Evolutionary conservation across 2,113 vertebrate species (phyloP), one percentile per base, ranked within the genome.

Genomic region (Thalassarche chlororhynchos): DNA sequence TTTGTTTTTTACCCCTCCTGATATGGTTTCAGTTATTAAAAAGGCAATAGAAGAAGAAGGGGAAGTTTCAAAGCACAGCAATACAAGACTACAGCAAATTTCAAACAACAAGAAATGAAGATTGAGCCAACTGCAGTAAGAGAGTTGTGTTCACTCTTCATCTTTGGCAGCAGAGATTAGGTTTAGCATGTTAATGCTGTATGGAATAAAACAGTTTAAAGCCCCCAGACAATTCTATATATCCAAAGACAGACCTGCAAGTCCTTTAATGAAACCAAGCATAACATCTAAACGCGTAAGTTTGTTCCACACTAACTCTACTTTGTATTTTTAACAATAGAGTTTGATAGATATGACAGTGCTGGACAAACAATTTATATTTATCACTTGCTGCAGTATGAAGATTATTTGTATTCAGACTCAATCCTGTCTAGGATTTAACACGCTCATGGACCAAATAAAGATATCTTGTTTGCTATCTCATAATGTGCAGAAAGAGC

Each of bases 11-110:
- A 2, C 17, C 26, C 28, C 40, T 79, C 71, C 81, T 44, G 51
- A 96, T 95, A 97, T 16, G 54, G 38, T 75, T 97, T 96, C 87
- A 92, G 88, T 98, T 97, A 97, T 97, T 97, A 94, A 95, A 94
- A 91, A 96, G 58, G 71, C 90, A 98, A 96, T 68, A 57, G 90
- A 74, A 92, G 36, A 72, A 51, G 38, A 76, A 70, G 40, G 86
- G 44, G 69, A 96, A 94, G 77, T 97, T 97, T 96, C 87, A 80
- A 82, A 97, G 84, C 90, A 87, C 55, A 88, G 89, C 57, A 84
- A 84, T 75, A 66, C 62, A 89, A 92, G 81, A 84, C 38, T 66
- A 86, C 81, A 95, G 68, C 82, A 86, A 89, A 89, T 84, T 90
- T 90, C 90, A 97, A 94, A 94, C 86, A 96, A 97, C 28, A 92